phyloP scores from a whole-genome alignment of 1,140 invertebrate species.

The Musca vetustissima region DNA sequence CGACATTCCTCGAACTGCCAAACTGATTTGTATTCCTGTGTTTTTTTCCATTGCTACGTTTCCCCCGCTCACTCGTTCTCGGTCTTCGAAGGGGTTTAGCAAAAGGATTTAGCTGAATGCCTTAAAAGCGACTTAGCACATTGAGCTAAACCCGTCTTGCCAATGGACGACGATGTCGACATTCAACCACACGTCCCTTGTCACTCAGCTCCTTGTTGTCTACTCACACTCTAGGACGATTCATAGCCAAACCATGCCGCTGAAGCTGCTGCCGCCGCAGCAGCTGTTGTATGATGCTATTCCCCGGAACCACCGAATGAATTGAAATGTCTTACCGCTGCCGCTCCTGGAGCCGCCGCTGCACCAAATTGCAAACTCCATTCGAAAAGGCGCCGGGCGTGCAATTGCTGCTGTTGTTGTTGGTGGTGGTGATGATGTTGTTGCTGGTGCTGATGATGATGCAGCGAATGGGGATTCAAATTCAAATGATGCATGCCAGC shows the following conservation, averaged over 20 bases:
- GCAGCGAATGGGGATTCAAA: constrained; percentile 45
- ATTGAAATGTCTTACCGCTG: constrained; percentile 52
- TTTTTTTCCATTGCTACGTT: not conserved
- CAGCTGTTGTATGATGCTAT: constrained; percentile 52
- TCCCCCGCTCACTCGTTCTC: not conserved
- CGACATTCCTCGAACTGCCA: not conserved
- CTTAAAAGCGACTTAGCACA: not conserved
- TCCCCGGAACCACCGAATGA: constrained; percentile 51
- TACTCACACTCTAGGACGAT: constrained; percentile 48
- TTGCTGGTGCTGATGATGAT: constrained; percentile 51
- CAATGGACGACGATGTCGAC: not conserved
- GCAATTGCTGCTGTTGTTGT: constrained; percentile 55
- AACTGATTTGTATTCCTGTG: not conserved
- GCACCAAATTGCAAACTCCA: constrained; percentile 54
- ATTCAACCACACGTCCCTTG: not conserved
- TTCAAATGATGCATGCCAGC: constrained; percentile 43
- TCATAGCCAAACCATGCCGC: constrained; percentile 54
- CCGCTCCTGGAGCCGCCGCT: constrained; percentile 48
- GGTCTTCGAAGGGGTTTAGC: no score
- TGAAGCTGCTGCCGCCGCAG: constrained; percentile 53
- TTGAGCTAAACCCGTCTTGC: not conserved
- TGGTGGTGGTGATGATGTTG: constrained; percentile 52
- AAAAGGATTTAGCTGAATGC: not conserved
- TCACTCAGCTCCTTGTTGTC: not conserved
- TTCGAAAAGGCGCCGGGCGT: constrained; percentile 53